A percentile compares a stretch with the other conserved stretches of the same genome.
These are phyloP conservation scores for Diaphora mendica DNA, from an alignment of 2,888 invertebrate species.

Conservation along the genomic window DNA sequence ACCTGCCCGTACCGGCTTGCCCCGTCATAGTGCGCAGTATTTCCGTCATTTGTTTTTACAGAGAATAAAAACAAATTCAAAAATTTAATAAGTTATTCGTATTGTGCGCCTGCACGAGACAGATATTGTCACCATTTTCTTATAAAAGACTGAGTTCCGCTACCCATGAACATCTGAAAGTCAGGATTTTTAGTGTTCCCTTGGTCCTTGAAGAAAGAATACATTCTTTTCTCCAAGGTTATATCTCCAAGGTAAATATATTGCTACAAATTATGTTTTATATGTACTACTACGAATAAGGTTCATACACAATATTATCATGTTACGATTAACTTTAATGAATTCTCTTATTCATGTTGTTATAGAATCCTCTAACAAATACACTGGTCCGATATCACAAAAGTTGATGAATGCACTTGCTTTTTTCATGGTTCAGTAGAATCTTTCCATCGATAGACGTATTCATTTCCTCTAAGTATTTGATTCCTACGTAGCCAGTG, in stretches of 20 bases:
- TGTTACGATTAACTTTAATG: neutral
- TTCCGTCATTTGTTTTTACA: neutral
- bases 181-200: too few relatives aligned
- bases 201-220: too few relatives aligned
- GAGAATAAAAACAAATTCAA: neutral
- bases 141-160: too few relatives aligned
- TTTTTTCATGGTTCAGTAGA: constrained; percentile 57
- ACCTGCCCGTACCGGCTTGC: neutral
- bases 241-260: too few relatives aligned
- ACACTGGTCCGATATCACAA: neutral
- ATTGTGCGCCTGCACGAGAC: too few relatives aligned
- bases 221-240: too few relatives aligned
- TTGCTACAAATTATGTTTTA: too few relatives aligned
- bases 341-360: neutral
- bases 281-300: neutral
- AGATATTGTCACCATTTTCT: neutral
- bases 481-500: constrained; percentile 44
- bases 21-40: neutral
- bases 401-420: constrained; percentile 22
- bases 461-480: constrained; percentile 72
- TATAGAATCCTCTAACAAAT: neutral
- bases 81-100: too few relatives aligned
- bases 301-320: neutral
- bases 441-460: constrained; percentile 68
- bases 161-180: too few relatives aligned